Evolutionary conservation across 2,797 vertebrate species (phyloP).

Genomic region (Chloroceryle inda): DNA sequence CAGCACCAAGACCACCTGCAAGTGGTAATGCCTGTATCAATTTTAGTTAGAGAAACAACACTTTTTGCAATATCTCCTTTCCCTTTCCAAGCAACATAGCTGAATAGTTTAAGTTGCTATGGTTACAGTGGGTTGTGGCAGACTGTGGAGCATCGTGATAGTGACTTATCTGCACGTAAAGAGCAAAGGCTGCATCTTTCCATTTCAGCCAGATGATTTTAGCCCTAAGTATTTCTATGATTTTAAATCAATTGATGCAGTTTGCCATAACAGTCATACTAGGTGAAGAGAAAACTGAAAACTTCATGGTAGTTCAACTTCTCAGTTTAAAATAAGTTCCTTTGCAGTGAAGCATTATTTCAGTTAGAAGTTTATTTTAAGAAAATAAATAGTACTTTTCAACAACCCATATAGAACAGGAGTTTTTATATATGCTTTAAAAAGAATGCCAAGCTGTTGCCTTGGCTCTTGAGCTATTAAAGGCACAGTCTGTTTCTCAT

Average conservation of each 20-base stretch:
- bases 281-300: slow-evolving; percentile 67
- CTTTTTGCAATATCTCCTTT: slow-evolving; percentile 60
- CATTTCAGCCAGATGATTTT: slow-evolving; percentile 38
- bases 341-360: slow-evolving; percentile 74
- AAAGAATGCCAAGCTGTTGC: slow-evolving; percentile 68
- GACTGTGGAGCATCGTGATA: slow-evolving; percentile 55
- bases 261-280: slow-evolving; percentile 31
- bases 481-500: slow-evolving; percentile 63
- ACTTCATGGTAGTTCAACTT: slow-evolving; percentile 66
- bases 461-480: slow-evolving; percentile 48
- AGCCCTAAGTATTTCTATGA: slow-evolving; percentile 18
- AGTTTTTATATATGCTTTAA: slow-evolving; percentile 69
- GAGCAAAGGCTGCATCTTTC: slow-evolving; percentile 43
- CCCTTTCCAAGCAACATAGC: slow-evolving; percentile 30
- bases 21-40: slow-evolving; percentile 33
- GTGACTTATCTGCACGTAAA: slow-evolving; percentile 47
- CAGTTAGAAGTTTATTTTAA: slow-evolving; percentile 68
- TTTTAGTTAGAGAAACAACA: slow-evolving; percentile 62
- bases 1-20: slow-evolving; percentile 36
- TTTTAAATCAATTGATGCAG: slow-evolving; percentile 33
- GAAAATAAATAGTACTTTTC: slow-evolving; percentile 71
- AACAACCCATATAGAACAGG: slow-evolving; percentile 54
- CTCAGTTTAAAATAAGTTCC: slow-evolving; percentile 65
- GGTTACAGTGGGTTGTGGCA: slow-evolving; percentile 55
- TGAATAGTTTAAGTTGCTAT: slow-evolving; percentile 61